These are phyloP conservation scores for Zaprionus africanus DNA, from an alignment of 1,140 invertebrate species.

Conservation along the genomic window DNA sequence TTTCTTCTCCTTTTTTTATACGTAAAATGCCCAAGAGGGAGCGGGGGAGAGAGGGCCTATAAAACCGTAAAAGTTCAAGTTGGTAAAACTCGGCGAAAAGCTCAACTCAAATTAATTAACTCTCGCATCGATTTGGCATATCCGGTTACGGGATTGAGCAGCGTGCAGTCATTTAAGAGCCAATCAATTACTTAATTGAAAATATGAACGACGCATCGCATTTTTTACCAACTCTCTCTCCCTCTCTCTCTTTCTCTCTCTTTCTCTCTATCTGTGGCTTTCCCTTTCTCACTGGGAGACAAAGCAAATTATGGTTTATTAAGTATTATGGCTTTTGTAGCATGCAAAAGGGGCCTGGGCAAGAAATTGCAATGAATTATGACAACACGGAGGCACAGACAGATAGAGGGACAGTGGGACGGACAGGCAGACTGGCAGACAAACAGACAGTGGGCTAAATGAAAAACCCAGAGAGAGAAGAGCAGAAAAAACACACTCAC, in stretches of 20 bases:
- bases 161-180: slow-evolving; percentile 44
- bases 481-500: neutral
- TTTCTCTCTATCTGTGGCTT: neutral
- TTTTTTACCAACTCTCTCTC: neutral
- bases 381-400: neutral
- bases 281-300: neutral
- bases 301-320: slow-evolving; percentile 41
- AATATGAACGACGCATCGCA: slow-evolving; percentile 47
- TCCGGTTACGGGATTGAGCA: neutral
- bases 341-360: slow-evolving; percentile 7
- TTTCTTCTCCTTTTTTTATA: neutral
- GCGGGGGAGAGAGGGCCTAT: too few relatives aligned
- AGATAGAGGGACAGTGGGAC: neutral
- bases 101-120: slow-evolving; percentile 71
- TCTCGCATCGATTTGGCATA: slow-evolving; percentile 68
- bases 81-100: neutral
- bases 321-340: slow-evolving; percentile 34
- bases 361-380: slow-evolving; percentile 39
- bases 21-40: neutral
- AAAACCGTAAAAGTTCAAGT: slow-evolving; percentile 3
- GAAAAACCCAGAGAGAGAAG: neutral
- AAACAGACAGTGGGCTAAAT: neutral
- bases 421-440: neutral
- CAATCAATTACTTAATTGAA: slow-evolving; percentile 81
- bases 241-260: neutral